Percentiles rank a stretch among this genome's conserved stretches.
Evolutionary conservation across 2,113 vertebrate species (phyloP).

Genomic region (Larimichthys polyactis): DNA sequence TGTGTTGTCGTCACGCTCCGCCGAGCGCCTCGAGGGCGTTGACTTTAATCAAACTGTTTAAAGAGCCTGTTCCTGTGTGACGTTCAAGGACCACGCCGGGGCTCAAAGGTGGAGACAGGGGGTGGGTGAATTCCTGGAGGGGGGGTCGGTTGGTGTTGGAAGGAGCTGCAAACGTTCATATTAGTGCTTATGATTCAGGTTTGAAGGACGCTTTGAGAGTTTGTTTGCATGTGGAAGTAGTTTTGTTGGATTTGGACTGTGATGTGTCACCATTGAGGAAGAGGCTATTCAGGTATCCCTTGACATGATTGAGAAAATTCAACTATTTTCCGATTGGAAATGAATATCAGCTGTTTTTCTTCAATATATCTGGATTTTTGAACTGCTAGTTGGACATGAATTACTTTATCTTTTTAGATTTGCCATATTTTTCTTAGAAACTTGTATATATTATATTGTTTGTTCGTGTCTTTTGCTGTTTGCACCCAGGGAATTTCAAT

Average conservation of each 20-base stretch:
- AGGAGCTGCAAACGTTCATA: not conserved
- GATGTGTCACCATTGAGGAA: not conserved
- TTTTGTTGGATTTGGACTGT: not conserved
- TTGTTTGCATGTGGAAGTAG: not conserved
- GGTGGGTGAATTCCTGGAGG: not conserved
- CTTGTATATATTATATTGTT: too few species aligned
- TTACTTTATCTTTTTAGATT: too few species aligned
- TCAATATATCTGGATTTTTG: too few species aligned
- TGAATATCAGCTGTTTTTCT: too few species aligned
- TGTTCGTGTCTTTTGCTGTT: too few species aligned
- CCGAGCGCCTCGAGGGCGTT: conserved; percentile 33
- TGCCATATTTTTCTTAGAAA: too few species aligned
- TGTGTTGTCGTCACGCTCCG: conserved; percentile 36
- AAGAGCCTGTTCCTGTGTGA: not conserved
- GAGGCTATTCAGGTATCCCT: not conserved
- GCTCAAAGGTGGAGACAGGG: conserved; percentile 21
- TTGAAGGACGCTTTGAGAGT: not conserved
- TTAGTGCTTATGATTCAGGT: not conserved
- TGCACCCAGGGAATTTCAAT: too few species aligned
- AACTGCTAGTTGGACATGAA: too few species aligned
- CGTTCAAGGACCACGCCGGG: not conserved
- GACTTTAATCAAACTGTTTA: conserved; percentile 7
- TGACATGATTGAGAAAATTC: too few species aligned
- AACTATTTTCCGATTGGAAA: too few species aligned
- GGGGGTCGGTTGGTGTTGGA: too few species aligned